These are phyloP conservation scores for Dryomyza anilis DNA, from an alignment of 2,888 invertebrate species.

Conservation along the genomic window DNA sequence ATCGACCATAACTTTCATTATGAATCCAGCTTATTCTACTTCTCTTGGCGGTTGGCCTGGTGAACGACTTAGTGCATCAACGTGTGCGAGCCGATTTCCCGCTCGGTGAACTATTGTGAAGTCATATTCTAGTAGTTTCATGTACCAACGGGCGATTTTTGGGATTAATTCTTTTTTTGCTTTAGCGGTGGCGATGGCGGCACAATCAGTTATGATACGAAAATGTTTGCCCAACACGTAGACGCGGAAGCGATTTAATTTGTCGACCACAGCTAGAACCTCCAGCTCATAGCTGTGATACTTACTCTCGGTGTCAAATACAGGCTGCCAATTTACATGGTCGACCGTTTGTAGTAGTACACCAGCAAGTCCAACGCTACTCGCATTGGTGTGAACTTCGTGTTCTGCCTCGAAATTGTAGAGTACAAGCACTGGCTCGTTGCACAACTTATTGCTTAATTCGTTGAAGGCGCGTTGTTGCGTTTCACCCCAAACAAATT, in stretches of 20 bases:
- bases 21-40: too few species aligned
- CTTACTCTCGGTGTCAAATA: too few species aligned
- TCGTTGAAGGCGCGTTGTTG: constrained; percentile 21
- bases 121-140: too few species aligned
- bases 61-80: not conserved
- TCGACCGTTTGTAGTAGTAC: constrained; percentile 19
- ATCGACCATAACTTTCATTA: too few species aligned
- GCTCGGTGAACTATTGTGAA: too few species aligned
- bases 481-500: constrained; percentile 18
- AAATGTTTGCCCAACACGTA: too few species aligned
- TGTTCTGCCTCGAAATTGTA: constrained; percentile 22
- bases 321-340: too few species aligned
- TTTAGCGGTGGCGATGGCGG: constrained; percentile 2
- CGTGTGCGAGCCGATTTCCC: too few species aligned
- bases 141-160: constrained; percentile 34
- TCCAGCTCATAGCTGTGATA: too few species aligned
- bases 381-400: constrained; percentile 17
- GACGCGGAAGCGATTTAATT: too few species aligned
- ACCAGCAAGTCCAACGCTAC: constrained; percentile 7
- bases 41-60: not conserved
- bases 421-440: constrained; percentile 18
- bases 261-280: too few species aligned
- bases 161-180: constrained; percentile 21
- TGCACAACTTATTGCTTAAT: constrained; percentile 13
- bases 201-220: constrained; percentile 16